Conservation (phyloP, 1,140 invertebrate species). For the Neotoxoptera formosana region DNA sequence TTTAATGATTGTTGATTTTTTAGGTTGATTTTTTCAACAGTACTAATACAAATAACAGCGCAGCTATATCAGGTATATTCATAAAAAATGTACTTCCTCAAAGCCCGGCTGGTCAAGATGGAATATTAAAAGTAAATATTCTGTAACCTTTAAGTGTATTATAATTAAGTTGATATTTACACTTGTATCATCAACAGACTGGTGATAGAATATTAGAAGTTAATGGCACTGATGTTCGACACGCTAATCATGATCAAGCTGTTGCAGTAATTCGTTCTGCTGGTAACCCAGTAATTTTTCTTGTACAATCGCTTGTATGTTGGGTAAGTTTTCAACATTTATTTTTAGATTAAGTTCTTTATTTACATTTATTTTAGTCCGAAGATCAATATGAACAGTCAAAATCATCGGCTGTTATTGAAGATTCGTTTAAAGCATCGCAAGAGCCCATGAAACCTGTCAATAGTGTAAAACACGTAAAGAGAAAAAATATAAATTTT, state of each 20-base stretch:
- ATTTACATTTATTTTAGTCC: constrained; percentile 3
- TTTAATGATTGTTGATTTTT: constrained; percentile 59
- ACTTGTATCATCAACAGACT: constrained; percentile 68
- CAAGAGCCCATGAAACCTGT: constrained; percentile 6
- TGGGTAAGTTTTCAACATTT: constrained; percentile 70
- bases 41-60: constrained; percentile 63
- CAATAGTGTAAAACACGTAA: constrained; percentile 49
- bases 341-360: background rate
- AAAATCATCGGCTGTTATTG: background rate
- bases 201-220: constrained; percentile 92
- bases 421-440: background rate
- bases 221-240: constrained; percentile 88
- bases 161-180: constrained; percentile 57
- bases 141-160: constrained; percentile 34
- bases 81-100: constrained; percentile 95
- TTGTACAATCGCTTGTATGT: constrained; percentile 90
- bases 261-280: constrained; percentile 95
- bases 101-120: constrained; percentile 92
- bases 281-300: constrained; percentile 86
- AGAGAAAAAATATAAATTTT: background rate
- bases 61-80: constrained; percentile 89
- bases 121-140: constrained; percentile 78
- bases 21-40: constrained; percentile 70
- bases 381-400: constrained; percentile 23
- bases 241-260: constrained; percentile 91